Evolutionary conservation across 2,797 vertebrate genomes (phyloP).

Genomic region (Bradypodion pumilum): DNA sequence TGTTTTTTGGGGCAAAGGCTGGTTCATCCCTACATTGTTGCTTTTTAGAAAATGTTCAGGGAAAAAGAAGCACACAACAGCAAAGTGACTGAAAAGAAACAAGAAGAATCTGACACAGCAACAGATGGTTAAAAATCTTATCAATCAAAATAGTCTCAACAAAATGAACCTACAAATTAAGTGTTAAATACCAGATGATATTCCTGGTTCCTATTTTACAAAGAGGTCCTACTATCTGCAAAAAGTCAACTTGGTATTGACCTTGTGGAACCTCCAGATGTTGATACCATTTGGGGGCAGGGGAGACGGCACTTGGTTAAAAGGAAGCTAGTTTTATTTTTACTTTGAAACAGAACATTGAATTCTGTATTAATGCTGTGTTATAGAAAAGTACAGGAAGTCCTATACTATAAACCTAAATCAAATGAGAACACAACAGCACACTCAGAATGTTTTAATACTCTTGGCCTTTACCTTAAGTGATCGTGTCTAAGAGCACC

Average conservation of each 20-base stretch:
- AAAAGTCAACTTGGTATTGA: background rate
- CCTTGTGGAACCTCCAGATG: background rate
- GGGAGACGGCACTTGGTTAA: background rate
- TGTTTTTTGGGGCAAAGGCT: too few species aligned
- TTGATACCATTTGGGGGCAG: background rate
- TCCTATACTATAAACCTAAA: background rate
- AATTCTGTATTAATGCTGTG: background rate
- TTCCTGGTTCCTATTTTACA: background rate
- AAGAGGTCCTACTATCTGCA: background rate
- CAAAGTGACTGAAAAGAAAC: too few species aligned
- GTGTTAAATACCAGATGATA: background rate
- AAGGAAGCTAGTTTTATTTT: background rate
- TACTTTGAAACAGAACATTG: background rate
- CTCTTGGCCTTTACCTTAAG: slow-evolving; percentile 12
- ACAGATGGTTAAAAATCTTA: too few species aligned
- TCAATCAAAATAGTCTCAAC: too few species aligned
- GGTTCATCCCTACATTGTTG: too few species aligned
- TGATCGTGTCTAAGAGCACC: slow-evolving; percentile 27
- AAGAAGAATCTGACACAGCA: too few species aligned
- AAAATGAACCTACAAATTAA: background rate
- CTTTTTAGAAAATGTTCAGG: too few species aligned
- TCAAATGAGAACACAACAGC: background rate
- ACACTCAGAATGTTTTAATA: background rate
- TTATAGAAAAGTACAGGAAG: background rate
- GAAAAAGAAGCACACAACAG: too few species aligned